phyloP scores from a whole-genome alignment of 1,140 invertebrate genomes.

The Rhizoglyphus robini region DNA sequence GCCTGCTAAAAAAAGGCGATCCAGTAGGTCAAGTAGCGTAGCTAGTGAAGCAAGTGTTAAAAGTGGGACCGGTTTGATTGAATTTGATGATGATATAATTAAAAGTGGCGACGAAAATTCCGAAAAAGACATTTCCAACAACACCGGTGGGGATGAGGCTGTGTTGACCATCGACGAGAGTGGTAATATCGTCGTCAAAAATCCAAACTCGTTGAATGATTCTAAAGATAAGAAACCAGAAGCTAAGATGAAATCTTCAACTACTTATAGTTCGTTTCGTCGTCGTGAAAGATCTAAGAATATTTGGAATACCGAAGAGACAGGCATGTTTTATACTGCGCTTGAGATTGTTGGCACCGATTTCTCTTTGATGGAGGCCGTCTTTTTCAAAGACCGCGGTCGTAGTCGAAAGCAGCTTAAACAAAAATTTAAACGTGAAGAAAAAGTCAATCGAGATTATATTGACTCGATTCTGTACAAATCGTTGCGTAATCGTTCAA shows the following conservation, averaged over 20 bases:
- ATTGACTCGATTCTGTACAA: slow-evolving; percentile 34
- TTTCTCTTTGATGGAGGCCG: slow-evolving; percentile 65
- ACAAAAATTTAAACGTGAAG: slow-evolving; percentile 55
- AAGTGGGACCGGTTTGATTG: not conserved
- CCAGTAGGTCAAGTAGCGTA: not conserved
- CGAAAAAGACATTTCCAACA: not conserved
- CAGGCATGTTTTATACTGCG: slow-evolving; percentile 71
- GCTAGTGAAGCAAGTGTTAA: not conserved
- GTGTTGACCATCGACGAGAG: not conserved
- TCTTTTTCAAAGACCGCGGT: slow-evolving; percentile 49
- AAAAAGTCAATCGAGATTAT: slow-evolving; percentile 40
- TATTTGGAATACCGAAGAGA: slow-evolving; percentile 40
- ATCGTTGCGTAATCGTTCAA: not conserved
- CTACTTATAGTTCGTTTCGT: slow-evolving; percentile 10
- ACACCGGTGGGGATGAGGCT: not conserved
- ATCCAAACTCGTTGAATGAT: not conserved
- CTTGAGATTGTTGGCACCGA: slow-evolving; percentile 72
- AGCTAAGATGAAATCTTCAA: not conserved
- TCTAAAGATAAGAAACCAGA: not conserved
- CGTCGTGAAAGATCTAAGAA: not conserved
- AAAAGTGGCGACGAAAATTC: not conserved
- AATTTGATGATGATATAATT: not conserved
- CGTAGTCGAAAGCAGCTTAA: slow-evolving; percentile 64
- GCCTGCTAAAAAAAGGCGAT: not conserved
- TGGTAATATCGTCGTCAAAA: slow-evolving; percentile 3